Percentiles rank a stretch among this genome's conserved stretches.
Evolutionary conservation across 2,888 invertebrate genomes (phyloP).

Genomic region (Micoletzkya japonica): DNA sequence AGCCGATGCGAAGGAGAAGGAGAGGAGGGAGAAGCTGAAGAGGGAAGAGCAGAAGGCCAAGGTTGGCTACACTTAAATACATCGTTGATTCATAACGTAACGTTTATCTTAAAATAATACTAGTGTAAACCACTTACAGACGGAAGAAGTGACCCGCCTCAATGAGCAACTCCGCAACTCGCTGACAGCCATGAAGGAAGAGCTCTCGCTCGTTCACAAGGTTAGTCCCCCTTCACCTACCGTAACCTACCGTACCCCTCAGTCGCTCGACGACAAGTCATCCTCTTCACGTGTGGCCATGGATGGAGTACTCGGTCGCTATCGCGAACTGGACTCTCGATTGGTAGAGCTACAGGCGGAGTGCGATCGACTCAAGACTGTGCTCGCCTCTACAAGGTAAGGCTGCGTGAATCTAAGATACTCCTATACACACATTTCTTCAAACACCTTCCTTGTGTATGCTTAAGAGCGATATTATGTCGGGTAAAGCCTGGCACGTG

Average conservation of each 20-base stretch:
- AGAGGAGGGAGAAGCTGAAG: conserved; percentile 10
- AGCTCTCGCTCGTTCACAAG: conserved; percentile 12
- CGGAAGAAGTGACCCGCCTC: conserved; percentile 8
- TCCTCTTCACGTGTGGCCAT: conserved; percentile 19
- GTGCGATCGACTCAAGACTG: conserved; percentile 13
- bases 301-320: conserved; percentile 22
- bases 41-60: not conserved
- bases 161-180: conserved; percentile 14
- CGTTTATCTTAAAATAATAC: not conserved
- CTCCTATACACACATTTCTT: not conserved
- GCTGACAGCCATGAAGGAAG: conserved; percentile 14
- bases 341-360: conserved; percentile 6
- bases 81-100: not conserved
- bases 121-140: not conserved
- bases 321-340: conserved; percentile 7
- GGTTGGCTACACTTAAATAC: not conserved
- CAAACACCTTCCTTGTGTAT: too few relatives aligned
- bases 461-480: not conserved
- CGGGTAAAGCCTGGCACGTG: not conserved
- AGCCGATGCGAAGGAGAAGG: conserved; percentile 1
- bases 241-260: not conserved
- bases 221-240: not conserved
- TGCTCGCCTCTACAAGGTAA: not conserved
- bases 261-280: conserved; percentile 18
- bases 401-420: not conserved